Evolutionary conservation across 1,140 invertebrate species (phyloP), one percentile per base, ranked within the genome.

Genomic region (Macrotrachela quadricornifera): DNA sequence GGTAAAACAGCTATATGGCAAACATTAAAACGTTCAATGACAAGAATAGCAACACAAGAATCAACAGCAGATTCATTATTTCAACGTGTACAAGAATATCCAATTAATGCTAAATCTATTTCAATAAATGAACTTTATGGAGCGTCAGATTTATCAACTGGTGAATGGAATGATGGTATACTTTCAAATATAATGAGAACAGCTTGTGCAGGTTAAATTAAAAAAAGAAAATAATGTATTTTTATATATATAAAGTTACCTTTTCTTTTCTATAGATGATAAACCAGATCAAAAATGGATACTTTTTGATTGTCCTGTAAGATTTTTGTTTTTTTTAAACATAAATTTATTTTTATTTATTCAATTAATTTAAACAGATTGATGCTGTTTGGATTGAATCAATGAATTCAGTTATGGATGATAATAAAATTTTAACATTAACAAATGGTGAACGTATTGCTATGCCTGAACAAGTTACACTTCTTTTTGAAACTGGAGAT

Each of bases 361-460:
- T 8, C 21, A 30, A 4, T 30, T 2, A 4, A 67, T 83, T 85
- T 64, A 82, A 83, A 0, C 83, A 82, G 0, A 81, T 87, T 8
- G 83, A 86, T 69, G 81, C 81, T 0, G 77, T 85, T 10, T 87
- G 83, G 83, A 85, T 86, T 57, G 83, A 87, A 67, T 85, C 83
- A 63, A 83, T 87, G 76, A 87, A 87, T 66, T 85, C 81, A 57
- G 81, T 87, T 1, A 85, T 87, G 82, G 83, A 87, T 61, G 83
- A 87, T 60, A 87, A 86, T 67, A 86, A 85, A 66, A 75, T 85
- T 21, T 66, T 83, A 8, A 85, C 82, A 0, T 67, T 87, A 16
- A 81, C 84, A 44, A 86, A 85, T 64, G 83, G 82, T 60, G 83
- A 86, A 62, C 72, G 83, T 51, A 86, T 87, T 49, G 78, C 78